Conservation (phyloP, 2,888 invertebrate genomes). For the Syrista parreyssii region DNA sequence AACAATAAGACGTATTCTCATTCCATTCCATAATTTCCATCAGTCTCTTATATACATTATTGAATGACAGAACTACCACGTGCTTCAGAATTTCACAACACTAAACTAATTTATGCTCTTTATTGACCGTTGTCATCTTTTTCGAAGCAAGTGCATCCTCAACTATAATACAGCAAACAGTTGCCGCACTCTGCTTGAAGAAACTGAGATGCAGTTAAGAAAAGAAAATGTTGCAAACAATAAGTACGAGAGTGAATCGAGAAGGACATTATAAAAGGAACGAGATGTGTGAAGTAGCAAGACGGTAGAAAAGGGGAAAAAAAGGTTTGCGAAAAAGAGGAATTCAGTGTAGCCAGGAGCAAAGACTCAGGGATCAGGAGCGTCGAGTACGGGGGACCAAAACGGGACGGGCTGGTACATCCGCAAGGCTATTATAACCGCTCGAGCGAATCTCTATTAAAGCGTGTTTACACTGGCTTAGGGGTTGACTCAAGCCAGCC, state of each 20-base stretch:
- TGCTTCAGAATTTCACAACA: too few species aligned
- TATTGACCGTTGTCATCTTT: neutral
- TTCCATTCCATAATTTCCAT: too few species aligned
- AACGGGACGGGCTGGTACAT: conserved; percentile 54
- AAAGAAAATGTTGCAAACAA: neutral
- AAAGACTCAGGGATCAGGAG: neutral
- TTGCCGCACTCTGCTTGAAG: neutral
- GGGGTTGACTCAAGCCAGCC: conserved; percentile 66
- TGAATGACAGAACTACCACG: too few species aligned
- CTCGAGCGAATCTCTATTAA: conserved; percentile 67
- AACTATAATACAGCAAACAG: neutral
- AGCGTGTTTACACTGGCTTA: conserved; percentile 67
- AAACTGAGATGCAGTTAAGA: neutral
- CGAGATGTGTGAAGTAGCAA: neutral
- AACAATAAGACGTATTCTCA: too few species aligned
- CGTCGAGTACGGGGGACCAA: neutral
- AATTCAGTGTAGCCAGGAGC: neutral
- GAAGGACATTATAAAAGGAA: neutral
- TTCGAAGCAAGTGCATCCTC: neutral
- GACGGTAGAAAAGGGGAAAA: conserved; percentile 2
- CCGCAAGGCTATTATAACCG: conserved; percentile 67
- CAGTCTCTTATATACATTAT: too few species aligned
- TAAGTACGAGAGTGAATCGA: neutral
- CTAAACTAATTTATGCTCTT: neutral
- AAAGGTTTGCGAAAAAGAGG: neutral